A percentile compares a stretch with the other conserved stretches of the same genome.
phyloP scores from a whole-genome alignment of 2,797 vertebrate species.

The Heteromormyrus szaboi region DNA sequence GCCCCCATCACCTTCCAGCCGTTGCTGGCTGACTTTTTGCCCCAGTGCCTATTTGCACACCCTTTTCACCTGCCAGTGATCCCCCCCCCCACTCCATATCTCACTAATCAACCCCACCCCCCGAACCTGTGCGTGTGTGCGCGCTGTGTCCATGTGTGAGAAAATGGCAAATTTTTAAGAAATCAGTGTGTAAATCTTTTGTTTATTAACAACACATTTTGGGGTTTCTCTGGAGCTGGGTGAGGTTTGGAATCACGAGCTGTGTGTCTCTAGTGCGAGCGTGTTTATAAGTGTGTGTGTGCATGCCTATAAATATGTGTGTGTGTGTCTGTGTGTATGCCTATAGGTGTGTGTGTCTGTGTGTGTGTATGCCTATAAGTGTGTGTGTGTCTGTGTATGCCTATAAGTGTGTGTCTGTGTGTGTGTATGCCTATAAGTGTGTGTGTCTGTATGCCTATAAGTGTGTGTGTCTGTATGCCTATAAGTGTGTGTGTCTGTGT shows the following conservation, averaged over 20 bases:
- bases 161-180: not conserved
- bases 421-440: not conserved
- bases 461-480: not conserved
- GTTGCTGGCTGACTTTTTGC: slow-evolving; percentile 16
- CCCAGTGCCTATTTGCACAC: not conserved
- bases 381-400: slow-evolving; percentile 18
- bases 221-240: not conserved
- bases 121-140: not conserved
- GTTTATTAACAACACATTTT: not conserved
- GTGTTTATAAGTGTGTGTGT: not conserved
- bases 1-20: slow-evolving; percentile 17
- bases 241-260: not conserved
- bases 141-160: not conserved
- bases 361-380: not conserved
- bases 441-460: not conserved
- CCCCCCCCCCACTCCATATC: not conserved
- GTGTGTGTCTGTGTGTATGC: not conserved
- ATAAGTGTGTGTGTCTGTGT: not conserved
- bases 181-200: not conserved
- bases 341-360: not conserved
- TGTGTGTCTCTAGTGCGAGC: not conserved
- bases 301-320: not conserved
- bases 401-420: too few species aligned
- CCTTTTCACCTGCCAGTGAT: not conserved
- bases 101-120: not conserved